Conservation (phyloP, 1,140 invertebrate genomes). For the Cherax quadricarinatus region DNA sequence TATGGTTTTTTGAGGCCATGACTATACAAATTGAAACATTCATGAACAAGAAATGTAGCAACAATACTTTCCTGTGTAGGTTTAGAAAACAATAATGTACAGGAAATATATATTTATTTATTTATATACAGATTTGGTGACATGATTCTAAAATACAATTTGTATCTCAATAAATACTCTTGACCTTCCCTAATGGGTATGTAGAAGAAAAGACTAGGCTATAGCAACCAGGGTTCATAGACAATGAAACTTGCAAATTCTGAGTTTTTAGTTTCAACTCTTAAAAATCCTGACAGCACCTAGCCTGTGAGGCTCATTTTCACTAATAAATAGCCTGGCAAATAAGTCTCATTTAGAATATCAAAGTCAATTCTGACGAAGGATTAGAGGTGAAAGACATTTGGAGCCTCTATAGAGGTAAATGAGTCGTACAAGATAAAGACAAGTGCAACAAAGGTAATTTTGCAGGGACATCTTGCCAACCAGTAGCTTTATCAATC, state of each 20-base stretch:
- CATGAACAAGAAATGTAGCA: too few relatives aligned
- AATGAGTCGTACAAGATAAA: not conserved
- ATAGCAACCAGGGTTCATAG: not conserved
- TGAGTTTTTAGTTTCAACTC: not conserved
- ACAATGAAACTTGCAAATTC: not conserved
- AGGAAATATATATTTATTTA: conserved; percentile 59
- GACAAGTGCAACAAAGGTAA: too few relatives aligned
- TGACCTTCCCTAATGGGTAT: conserved; percentile 22
- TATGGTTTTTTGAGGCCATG: too few relatives aligned
- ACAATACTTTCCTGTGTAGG: too few relatives aligned
- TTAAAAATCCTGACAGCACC: not conserved
- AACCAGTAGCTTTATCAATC: too few relatives aligned
- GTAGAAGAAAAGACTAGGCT: not conserved
- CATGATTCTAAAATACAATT: conserved; percentile 58
- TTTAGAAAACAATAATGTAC: conserved; percentile 20
- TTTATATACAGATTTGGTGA: conserved; percentile 43
- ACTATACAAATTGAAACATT: too few relatives aligned
- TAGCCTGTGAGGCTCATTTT: not conserved
- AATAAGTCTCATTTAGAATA: not conserved
- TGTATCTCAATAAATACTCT: conserved; percentile 32
- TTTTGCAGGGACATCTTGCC: too few relatives aligned
- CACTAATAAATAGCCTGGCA: conserved; percentile 2
- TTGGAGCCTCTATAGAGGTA: not conserved
- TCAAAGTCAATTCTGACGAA: conserved; percentile 9
- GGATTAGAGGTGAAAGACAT: conserved; percentile 47